Conservation (phyloP, 2,797 vertebrate species). For the Neoniphon sammara region DNA sequence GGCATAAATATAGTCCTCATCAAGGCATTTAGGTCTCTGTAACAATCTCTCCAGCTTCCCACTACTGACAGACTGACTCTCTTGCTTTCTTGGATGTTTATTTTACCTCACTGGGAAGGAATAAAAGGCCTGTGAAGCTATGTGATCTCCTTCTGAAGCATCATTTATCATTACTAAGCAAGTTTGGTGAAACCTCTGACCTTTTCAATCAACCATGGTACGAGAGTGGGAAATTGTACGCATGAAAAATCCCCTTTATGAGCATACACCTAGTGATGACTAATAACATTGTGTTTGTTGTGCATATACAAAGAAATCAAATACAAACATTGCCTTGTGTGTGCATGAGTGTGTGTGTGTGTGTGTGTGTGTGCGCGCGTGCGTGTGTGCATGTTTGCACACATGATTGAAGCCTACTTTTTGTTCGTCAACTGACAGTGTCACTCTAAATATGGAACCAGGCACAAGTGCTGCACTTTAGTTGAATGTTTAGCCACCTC, state of each 20-base stretch:
- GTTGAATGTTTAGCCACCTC: conserved; percentile 68
- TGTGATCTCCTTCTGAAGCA: neutral
- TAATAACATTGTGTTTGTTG: conserved; percentile 3
- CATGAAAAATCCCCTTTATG: neutral
- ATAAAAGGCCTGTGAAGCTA: neutral
- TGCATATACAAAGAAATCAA: neutral
- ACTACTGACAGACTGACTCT: no score
- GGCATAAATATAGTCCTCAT: no score
- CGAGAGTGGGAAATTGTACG: conserved; percentile 14
- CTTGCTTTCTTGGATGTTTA: no score
- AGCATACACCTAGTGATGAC: neutral
- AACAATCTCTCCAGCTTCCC: no score
- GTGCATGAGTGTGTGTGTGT: conserved; percentile 14
- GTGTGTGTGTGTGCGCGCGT: conserved; percentile 36
- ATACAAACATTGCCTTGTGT: neutral
- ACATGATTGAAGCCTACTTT: neutral
- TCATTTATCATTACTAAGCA: neutral
- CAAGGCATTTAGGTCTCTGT: no score
- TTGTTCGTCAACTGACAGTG: neutral
- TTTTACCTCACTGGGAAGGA: no score
- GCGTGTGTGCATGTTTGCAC: neutral
- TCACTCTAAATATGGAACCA: conserved; percentile 57
- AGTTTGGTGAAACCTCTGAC: neutral
- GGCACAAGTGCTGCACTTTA: conserved; percentile 63
- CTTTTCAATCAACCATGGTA: conserved; percentile 10